Base-by-base conservation (phyloP, 2,888 invertebrate species). In the Ligdia adustata region DNA sequence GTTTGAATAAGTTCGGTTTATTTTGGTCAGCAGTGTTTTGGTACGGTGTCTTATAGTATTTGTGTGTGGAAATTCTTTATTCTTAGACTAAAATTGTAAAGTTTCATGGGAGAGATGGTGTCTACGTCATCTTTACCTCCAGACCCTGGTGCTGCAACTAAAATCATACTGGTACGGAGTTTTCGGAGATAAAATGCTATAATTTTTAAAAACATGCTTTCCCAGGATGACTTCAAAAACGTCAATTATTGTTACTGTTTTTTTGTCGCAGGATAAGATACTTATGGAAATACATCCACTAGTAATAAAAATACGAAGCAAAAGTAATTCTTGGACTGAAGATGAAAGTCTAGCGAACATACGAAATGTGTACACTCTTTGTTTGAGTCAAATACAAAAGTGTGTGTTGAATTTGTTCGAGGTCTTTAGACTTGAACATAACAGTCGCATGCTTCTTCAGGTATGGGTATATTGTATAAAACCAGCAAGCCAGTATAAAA, bases 341-440 rank as follows among this genome's bases (percentile, higher is more conserved):
- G 55, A 62, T 15, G 54, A 63, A 29, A 61, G 69, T 4, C 39
- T 62, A 9, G 40, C 42, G 2, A 77, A 72, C 61, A 47, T 84
- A 34, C 66, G 69, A 15, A 79, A 82, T 58, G 67, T 83, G n/a
- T 86, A 74, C 43, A 62, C 68, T 9, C 59, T 90, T 9, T 83
- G 87, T 64, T 68, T 78, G 18, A 87, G 81, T 61, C 90, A 90
- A 72, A 82, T 90, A 33, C 76, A 76, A 44, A 90, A 89, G 64
- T 82, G 82, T 60, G 49, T 84, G 4, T 43, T 80, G 13, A 73
- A 71, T 49, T 69, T 88, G 38, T 72, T 89, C 48, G 82, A 87
- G 53, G 67, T 87, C 29, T 77, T 88, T 35, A 82, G 80, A 69
- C 51, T 73, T n/a, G 89, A 89, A 73, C 58, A 71, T 47, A 61